These are phyloP conservation scores for Drosophila picticornis DNA, from an alignment of 2,888 invertebrate species.

Conservation along the genomic window DNA sequence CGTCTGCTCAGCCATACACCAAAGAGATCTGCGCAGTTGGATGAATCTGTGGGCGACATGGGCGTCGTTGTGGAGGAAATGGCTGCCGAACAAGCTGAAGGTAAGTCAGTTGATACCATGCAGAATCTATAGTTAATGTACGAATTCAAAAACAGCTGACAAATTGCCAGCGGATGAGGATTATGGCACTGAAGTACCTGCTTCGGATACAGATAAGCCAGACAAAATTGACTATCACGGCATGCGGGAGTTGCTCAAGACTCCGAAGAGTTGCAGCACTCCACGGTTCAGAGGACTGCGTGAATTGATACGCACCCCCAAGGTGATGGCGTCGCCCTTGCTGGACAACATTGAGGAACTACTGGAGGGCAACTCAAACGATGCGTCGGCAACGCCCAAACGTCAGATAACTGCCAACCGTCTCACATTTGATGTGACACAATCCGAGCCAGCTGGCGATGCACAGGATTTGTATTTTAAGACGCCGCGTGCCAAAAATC, in stretches of 20 bases:
- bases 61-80: constrained; percentile 61
- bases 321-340: constrained; percentile 58
- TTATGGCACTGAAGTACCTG: constrained; percentile 58
- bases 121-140: neutral
- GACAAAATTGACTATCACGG: constrained; percentile 63
- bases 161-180: constrained; percentile 51
- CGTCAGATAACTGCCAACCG: constrained; percentile 23
- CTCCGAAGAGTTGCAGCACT: constrained; percentile 73
- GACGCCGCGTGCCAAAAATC: constrained; percentile 81
- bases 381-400: constrained; percentile 21
- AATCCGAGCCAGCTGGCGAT: constrained; percentile 32
- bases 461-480: constrained; percentile 75
- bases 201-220: constrained; percentile 26
- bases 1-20: constrained; percentile 56
- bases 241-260: constrained; percentile 71
- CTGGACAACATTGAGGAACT: constrained; percentile 68
- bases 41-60: constrained; percentile 68
- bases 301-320: constrained; percentile 74
- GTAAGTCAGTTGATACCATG: constrained; percentile 10
- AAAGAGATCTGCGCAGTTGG: constrained; percentile 38
- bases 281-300: constrained; percentile 67
- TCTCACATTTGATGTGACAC: constrained; percentile 10
- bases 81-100: constrained; percentile 26
- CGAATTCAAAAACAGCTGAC: constrained; percentile 19
- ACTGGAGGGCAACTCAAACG: constrained; percentile 43